Percentiles rank a stretch among this genome's conserved stretches.
phyloP scores from a whole-genome alignment of 2,888 invertebrate species.

The Drosophila rellima region DNA sequence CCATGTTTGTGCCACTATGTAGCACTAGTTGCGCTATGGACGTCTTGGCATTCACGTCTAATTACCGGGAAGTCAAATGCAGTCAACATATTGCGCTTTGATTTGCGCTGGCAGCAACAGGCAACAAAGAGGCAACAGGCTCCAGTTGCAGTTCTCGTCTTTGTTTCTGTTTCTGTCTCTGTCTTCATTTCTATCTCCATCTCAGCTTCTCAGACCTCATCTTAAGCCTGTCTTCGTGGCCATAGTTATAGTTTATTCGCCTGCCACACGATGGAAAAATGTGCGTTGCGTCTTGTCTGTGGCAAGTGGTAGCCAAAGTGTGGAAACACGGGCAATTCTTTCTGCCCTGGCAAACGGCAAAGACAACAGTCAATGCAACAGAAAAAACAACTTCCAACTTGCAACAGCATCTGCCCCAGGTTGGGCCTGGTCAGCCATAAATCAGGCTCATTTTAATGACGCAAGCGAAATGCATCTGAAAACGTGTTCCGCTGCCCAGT shows the following conservation, averaged over 20 bases:
- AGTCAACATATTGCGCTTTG: conserved; percentile 82
- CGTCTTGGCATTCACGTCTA: conserved; percentile 74
- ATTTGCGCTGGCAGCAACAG: conserved; percentile 73
- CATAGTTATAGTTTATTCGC: conserved; percentile 75
- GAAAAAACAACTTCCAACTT: not conserved
- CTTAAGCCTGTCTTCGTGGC: conserved; percentile 52
- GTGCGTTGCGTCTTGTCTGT: conserved; percentile 57
- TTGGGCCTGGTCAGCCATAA: conserved; percentile 64
- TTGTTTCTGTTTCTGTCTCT: conserved; percentile 4
- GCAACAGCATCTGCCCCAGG: conserved; percentile 39
- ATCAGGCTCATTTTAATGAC: conserved; percentile 82
- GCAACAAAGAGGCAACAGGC: conserved; percentile 17
- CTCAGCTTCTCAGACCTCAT: conserved; percentile 9
- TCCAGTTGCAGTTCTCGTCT: conserved; percentile 25
- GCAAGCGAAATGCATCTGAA: conserved; percentile 74
- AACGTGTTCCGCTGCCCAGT: conserved; percentile 69
- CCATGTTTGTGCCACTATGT: conserved; percentile 35
- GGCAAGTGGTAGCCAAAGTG: conserved; percentile 76
- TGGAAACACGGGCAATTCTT: conserved; percentile 75
- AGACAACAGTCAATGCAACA: not conserved
- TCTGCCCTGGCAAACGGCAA: conserved; percentile 16
- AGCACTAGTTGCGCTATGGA: conserved; percentile 22
- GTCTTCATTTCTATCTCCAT: not conserved
- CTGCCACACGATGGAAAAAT: conserved; percentile 76
- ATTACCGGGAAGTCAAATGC: conserved; percentile 82